Base-by-base conservation (phyloP, 2,888 invertebrate species). In the Teinopalpus imperialis region DNA sequence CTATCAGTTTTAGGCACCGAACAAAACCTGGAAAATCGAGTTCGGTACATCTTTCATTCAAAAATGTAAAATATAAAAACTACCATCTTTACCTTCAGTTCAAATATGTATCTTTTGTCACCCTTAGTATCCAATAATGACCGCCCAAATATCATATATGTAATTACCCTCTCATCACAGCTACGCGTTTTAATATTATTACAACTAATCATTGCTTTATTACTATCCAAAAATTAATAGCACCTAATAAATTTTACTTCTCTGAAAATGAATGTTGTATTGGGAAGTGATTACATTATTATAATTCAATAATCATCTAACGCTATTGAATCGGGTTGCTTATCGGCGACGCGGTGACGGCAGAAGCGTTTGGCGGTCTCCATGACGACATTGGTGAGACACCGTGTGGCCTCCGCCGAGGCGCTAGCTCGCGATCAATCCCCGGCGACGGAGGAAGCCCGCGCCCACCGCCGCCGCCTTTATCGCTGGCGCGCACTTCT, bases 381-480 rank as follows among this genome's bases (percentile, higher is more conserved):
- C 79, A 86, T 86, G 82, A 61, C 77, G 69, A 86, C 81, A 61
- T 61, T 52, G 65, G 71, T 67, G n/a, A n/a, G 71, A 67, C 75
- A 72, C 69, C 65, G 69, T 63, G 61, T 63, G n/a, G 65, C 60
- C 69, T 62, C 63, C 61, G 56, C 57, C 59, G 57, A 54, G 48
- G 60, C 50, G 59, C 61, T 60, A 26, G 35, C 31, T 61, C 53
- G 59, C 82, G 85, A 86, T 85, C 85, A 86, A 86, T 86, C 76
- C 66, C 67, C 66, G 63, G 63, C 69, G 59, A 62, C 69, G 59
- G 61, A 75, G 73, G 73, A 75, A 72, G 61, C 69, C 63, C 61
- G 64, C 66, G 56, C 70, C 65, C 66, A 63, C 58, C 57, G 46
- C 45, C 49, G 35, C 49, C 37, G 31, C 41, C 46, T 54, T 53